These are phyloP conservation scores for Aurelia sp. DNA, from an alignment of 30 jellyfish, hydroid and myxozoan species.

Conservation along the genomic window DNA sequence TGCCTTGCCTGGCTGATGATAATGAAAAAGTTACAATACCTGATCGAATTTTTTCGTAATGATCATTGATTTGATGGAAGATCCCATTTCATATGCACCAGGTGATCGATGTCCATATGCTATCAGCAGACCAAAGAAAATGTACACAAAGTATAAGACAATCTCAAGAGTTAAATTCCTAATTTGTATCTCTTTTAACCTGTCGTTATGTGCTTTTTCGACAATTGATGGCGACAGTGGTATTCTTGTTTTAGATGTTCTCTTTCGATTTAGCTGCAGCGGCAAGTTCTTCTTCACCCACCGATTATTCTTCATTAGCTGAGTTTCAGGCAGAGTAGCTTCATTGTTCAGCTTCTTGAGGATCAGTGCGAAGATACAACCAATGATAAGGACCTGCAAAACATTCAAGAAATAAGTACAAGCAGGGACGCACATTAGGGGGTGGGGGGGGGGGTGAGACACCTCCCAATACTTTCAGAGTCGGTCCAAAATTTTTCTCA, in stretches of 20 bases:
- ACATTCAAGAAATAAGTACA: too few species aligned
- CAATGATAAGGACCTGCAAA: slow-evolving; percentile 69
- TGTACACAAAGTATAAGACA: slow-evolving; percentile 49
- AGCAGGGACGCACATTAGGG: too few species aligned
- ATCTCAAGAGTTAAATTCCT: slow-evolving; percentile 55
- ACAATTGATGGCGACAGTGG: slow-evolving; percentile 61
- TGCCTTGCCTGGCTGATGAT: too few species aligned
- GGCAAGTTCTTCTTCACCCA: slow-evolving; percentile 22
- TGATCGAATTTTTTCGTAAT: too few species aligned
- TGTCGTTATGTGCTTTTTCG: slow-evolving; percentile 53
- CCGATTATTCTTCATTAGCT: too few species aligned
- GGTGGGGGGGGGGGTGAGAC: too few species aligned
- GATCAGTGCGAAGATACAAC: slow-evolving; percentile 70
- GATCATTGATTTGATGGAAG: slow-evolving; percentile 40
- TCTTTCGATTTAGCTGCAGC: slow-evolving; percentile 10
- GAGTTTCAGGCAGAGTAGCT: slow-evolving; percentile 52
- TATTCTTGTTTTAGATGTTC: slow-evolving; percentile 16
- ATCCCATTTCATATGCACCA: slow-evolving; percentile 67
- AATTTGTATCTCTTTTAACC: slow-evolving; percentile 55
- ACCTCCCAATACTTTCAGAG: too few species aligned
- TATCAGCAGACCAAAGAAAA: slow-evolving; percentile 68
- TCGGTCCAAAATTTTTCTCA: too few species aligned
- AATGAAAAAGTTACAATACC: neutral
- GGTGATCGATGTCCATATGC: slow-evolving; percentile 97
- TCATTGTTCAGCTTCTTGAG: slow-evolving; percentile 68